Evolutionary conservation across 2,113 vertebrate species (phyloP).

Genomic region (Propithecus coquereli): DNA sequence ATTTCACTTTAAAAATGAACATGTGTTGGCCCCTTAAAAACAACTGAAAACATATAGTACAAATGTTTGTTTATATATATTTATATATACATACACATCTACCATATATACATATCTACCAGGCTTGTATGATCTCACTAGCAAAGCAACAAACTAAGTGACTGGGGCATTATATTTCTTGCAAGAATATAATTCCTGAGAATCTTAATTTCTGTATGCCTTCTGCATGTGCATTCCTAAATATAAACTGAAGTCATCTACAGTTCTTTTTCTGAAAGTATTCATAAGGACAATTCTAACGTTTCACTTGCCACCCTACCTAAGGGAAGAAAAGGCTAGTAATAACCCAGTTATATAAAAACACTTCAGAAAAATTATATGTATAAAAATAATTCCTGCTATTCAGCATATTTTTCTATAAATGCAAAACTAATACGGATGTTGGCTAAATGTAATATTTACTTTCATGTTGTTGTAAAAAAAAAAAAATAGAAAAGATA

Average conservation of each 20-base stretch:
- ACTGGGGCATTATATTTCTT: not conserved
- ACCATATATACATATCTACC: not conserved
- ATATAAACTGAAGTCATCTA: not conserved
- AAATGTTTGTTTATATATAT: not conserved
- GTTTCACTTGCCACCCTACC: not conserved
- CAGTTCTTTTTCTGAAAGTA: not conserved
- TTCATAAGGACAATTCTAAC: not conserved
- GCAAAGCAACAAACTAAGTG: not conserved
- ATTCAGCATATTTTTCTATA: not conserved
- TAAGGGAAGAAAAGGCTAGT: not conserved
- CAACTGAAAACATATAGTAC: not conserved
- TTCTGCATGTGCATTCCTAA: not conserved
- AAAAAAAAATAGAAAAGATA: not conserved
- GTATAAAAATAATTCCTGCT: not conserved
- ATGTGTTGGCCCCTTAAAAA: not conserved
- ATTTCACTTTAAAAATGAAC: conserved; percentile 25
- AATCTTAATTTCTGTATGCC: not conserved
- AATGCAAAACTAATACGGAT: not conserved
- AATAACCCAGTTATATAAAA: not conserved
- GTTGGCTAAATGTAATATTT: not conserved
- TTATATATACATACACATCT: not conserved
- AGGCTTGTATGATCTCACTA: not conserved
- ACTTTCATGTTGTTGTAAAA: not conserved
- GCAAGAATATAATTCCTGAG: not conserved
- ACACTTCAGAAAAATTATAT: not conserved